These are phyloP conservation scores for Nudaria mundana DNA, from an alignment of 2,888 invertebrate species.

Conservation along the genomic window DNA sequence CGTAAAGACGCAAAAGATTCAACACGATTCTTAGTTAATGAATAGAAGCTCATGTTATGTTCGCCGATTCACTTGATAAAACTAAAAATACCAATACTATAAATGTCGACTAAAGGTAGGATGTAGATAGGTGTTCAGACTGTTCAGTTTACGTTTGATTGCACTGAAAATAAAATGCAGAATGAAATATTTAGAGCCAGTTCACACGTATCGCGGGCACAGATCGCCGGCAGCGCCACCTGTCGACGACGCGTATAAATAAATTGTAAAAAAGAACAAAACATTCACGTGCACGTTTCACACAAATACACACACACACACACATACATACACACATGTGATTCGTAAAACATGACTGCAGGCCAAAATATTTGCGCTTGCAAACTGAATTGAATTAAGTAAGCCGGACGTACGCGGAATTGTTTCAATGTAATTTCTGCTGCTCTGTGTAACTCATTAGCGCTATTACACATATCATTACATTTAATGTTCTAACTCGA, in stretches of 20 bases:
- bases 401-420: slow-evolving; percentile 39
- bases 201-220: slow-evolving; percentile 61
- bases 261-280: slow-evolving; percentile 47
- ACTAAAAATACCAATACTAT: no score
- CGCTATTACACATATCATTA: slow-evolving; percentile 22
- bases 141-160: slow-evolving; percentile 41
- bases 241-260: slow-evolving; percentile 63
- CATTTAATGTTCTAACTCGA: slow-evolving; percentile 17
- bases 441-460: slow-evolving; percentile 25
- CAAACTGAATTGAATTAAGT: slow-evolving; percentile 58
- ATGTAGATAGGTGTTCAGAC: no score
- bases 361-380: slow-evolving; percentile 55
- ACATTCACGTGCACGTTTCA: slow-evolving; percentile 33
- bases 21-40: no score
- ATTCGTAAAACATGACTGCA: slow-evolving; percentile 37
- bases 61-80: no score
- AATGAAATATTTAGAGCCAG: slow-evolving; percentile 65
- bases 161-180: slow-evolving; percentile 55
- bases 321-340: slow-evolving; percentile 21
- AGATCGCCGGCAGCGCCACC: slow-evolving; percentile 63
- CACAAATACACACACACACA: slow-evolving; percentile 25
- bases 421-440: slow-evolving; percentile 35
- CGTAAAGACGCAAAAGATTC: slow-evolving; percentile 15
- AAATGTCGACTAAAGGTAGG: no score
- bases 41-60: no score